Base-by-base conservation (phyloP, 2,113 vertebrate genomes). In the Sinocyclocheilus anophthalmus region DNA sequence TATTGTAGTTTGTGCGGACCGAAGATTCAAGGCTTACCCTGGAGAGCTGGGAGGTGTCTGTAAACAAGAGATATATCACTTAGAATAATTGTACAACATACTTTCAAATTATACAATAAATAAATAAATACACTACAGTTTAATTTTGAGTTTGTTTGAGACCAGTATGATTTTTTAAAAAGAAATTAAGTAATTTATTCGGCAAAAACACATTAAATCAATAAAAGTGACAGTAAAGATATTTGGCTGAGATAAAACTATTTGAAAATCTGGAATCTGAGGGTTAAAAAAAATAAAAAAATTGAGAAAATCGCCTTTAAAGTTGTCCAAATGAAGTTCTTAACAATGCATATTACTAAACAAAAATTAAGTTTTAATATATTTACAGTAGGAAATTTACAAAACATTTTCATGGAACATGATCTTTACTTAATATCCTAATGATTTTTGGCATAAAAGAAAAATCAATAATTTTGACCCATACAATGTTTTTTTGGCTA, bases 31-130 rank as follows among this genome's bases (percentile, higher is more conserved):
- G 94, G 87, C 50, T 94, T 24, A 98, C 96, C 53, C 92, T 42
- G 0, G 90, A 92, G 5, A 99, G 94, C 91, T 94, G 91, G 1
- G 96, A 86, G 0, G 92, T 95, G 69, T 96, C 97, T 98, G 93
- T 0, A 0, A 63, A 78, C 2, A 39, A 20, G 42, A 22, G 3
- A 48, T 59, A 24, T 8, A 79, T 30, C 5, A 14, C n/a, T 22
- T 53, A 53, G 5, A 50, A 18, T 10, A 55, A 55, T 20, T 55
- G 22, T 26, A 33, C n/a, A 55, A 22, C 59, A 22, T 8, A 63
- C 11, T 45, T 18, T 12, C 11, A 12, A 42, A 20, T 42, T 22
- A 72, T 37, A 67, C 7, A 42, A 39, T 22, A 72, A 20, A 72
- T 13, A 73, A n/a, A 45, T 73, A 45, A 13, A 73, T 22, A 70